phyloP scores from a whole-genome alignment of 2,888 invertebrate genomes.

The Xiphydria camelus region DNA sequence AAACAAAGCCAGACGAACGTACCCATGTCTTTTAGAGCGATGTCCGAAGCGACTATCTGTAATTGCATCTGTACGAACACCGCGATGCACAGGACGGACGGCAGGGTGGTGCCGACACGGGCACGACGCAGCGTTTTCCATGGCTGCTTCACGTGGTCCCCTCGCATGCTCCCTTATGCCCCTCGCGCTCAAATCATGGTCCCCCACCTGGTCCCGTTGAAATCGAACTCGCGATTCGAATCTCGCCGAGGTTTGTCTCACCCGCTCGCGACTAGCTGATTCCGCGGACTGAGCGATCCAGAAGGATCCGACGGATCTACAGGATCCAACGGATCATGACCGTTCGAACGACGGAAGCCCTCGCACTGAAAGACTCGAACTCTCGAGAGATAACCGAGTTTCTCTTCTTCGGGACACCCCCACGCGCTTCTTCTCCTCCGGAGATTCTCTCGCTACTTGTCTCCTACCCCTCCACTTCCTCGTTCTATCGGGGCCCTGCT shows the following conservation, averaged over 20 bases:
- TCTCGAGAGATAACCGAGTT: slow-evolving; percentile 9
- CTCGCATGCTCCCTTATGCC: slow-evolving; percentile 34
- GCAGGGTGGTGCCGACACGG: slow-evolving; percentile 21
- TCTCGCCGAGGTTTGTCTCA: not conserved
- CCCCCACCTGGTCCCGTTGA: not conserved
- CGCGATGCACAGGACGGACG: slow-evolving; percentile 13
- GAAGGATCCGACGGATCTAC: slow-evolving; percentile 4
- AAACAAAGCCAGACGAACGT: slow-evolving; percentile 5
- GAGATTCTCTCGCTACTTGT: not conserved
- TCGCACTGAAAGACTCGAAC: slow-evolving; percentile 18
- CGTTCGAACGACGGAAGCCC: slow-evolving; percentile 16
- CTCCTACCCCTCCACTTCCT: not conserved
- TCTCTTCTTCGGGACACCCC: slow-evolving; percentile 13
- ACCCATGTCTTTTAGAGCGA: slow-evolving; percentile 28
- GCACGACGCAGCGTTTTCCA: slow-evolving; percentile 35
- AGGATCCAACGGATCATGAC: slow-evolving; percentile 13
- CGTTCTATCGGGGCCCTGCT: slow-evolving; percentile 8
- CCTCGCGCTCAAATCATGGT: slow-evolving; percentile 37
- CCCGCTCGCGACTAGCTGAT: not conserved
- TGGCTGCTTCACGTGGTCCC: slow-evolving; percentile 27
- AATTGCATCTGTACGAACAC: slow-evolving; percentile 7
- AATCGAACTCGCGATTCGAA: too few species aligned
- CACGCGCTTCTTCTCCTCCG: slow-evolving; percentile 8
- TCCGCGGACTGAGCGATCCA: slow-evolving; percentile 2
- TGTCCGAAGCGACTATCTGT: slow-evolving; percentile 17